Percentiles rank a stretch among this genome's conserved stretches.
phyloP scores from a whole-genome alignment of 37 sponge, comb jelly and placozoan genomes.

The Mnemiopsis leidyi region DNA sequence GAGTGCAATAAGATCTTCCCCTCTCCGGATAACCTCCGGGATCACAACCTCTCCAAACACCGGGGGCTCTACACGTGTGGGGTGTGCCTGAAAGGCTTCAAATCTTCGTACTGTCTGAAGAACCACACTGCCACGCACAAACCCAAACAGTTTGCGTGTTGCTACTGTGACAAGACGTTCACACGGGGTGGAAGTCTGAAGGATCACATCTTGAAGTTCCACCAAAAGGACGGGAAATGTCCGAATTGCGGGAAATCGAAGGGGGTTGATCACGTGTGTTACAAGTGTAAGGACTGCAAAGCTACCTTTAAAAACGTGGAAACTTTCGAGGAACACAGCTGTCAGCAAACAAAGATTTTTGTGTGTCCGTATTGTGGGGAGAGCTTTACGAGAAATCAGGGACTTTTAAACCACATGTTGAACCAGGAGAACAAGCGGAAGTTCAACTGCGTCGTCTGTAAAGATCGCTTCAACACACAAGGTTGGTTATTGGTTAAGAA shows the following conservation, averaged over 20 bases:
- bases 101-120: background rate
- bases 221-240: background rate
- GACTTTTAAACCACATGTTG: slow-evolving; percentile 40
- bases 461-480: slow-evolving; percentile 20
- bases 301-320: background rate
- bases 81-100: slow-evolving; percentile 5
- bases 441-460: background rate
- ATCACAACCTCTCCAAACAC: slow-evolving; percentile 48
- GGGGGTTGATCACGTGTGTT: background rate
- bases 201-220: background rate
- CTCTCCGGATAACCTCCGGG: background rate
- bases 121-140: slow-evolving; percentile 19
- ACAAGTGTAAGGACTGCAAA: slow-evolving; percentile 30
- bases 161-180: background rate
- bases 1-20: background rate
- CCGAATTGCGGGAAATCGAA: background rate
- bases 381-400: background rate
- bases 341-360: background rate
- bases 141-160: slow-evolving; percentile 15
- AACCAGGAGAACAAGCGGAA: slow-evolving; percentile 55
- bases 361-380: slow-evolving; percentile 43
- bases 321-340: background rate
- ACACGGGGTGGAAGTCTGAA: background rate
- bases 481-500: too few relatives aligned
- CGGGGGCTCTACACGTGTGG: slow-evolving; percentile 2